Conservation (phyloP, 1,140 invertebrate genomes). For the Cydia amplana region DNA sequence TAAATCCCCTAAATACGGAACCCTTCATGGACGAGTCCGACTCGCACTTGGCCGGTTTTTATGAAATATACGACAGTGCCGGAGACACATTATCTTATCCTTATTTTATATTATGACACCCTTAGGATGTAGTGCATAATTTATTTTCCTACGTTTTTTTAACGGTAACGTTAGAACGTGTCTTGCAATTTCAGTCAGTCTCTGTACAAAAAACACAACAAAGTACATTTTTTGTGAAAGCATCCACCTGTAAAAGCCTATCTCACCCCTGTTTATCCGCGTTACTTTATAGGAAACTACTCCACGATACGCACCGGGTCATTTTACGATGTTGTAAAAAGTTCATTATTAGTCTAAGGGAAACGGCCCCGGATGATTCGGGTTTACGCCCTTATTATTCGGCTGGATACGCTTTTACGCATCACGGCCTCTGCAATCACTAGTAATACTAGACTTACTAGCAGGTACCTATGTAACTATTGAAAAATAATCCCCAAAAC, state of each 20-base stretch:
- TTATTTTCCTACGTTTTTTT: no score
- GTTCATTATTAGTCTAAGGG: constrained; percentile 20
- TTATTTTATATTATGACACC: neutral
- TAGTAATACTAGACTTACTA: neutral
- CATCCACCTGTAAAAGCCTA: neutral
- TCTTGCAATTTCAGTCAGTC: no score
- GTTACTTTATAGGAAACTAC: constrained; percentile 3
- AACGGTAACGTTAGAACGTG: no score
- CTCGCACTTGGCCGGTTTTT: no score
- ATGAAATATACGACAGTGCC: neutral
- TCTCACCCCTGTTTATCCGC: neutral
- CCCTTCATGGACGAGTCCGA: no score
- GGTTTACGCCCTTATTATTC: constrained; percentile 3
- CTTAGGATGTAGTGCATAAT: no score
- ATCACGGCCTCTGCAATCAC: neutral
- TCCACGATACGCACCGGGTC: constrained; percentile 3
- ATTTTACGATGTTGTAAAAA: constrained; percentile 29
- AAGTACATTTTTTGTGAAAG: neutral
- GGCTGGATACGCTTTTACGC: constrained; percentile 17
- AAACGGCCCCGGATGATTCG: constrained; percentile 10
- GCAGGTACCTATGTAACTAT: no score
- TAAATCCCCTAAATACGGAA: no score
- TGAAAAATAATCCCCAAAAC: no score
- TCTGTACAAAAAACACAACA: no score
- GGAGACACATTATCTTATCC: neutral